Evolutionary conservation across 2,888 invertebrate species (phyloP).

Genomic region (Mythimna loreyi): DNA sequence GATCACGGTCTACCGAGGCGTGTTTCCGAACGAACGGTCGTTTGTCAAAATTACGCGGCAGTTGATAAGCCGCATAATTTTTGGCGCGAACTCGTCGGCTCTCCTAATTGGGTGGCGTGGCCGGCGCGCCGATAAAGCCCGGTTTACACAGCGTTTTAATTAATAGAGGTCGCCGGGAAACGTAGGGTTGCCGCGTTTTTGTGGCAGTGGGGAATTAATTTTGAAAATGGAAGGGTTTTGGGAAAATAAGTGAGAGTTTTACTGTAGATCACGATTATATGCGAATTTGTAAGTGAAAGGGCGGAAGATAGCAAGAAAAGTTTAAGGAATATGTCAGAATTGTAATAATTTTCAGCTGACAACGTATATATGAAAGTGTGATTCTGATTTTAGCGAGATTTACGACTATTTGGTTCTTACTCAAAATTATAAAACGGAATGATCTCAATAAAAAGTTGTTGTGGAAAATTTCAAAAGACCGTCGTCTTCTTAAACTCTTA

Average conservation of each 20-base stretch:
- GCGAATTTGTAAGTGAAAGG: too few species aligned
- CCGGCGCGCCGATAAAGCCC: conserved; percentile 85
- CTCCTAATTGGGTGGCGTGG: conserved; percentile 86
- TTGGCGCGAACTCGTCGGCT: conserved; percentile 83
- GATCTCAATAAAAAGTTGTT: too few species aligned
- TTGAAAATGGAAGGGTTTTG: background rate
- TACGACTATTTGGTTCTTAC: too few species aligned
- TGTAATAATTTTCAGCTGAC: too few species aligned
- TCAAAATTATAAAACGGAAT: too few species aligned
- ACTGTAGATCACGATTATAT: background rate
- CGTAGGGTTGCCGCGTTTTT: conserved; percentile 69
- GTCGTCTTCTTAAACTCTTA: too few species aligned
- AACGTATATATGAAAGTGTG: too few species aligned
- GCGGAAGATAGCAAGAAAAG: too few species aligned
- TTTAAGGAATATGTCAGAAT: too few species aligned
- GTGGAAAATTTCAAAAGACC: too few species aligned
- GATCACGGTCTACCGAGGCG: conserved; percentile 79
- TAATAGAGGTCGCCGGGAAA: conserved; percentile 86
- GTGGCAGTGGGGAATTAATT: conserved; percentile 16
- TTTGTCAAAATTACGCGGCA: conserved; percentile 88
- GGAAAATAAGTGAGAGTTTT: background rate
- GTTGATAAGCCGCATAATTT: conserved; percentile 89
- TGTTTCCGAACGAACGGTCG: conserved; percentile 80
- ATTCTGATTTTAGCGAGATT: too few species aligned
- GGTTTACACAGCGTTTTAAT: conserved; percentile 90